Conservation (phyloP, 2,113 vertebrate genomes). For the Dromaius novaehollandiae region DNA sequence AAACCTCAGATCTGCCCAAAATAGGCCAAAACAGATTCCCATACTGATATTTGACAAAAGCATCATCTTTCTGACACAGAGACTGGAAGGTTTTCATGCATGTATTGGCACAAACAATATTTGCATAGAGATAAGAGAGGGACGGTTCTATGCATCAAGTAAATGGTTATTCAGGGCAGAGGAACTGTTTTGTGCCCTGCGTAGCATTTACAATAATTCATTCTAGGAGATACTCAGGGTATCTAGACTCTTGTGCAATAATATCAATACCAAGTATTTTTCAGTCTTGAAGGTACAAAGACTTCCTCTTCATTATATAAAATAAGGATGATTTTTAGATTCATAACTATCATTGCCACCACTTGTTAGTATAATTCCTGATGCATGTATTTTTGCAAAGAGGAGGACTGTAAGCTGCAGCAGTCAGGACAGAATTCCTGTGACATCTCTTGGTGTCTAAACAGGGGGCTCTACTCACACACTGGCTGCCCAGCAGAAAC, state of each 20-base stretch:
- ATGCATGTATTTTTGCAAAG: accelerated
- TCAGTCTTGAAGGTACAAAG: neutral
- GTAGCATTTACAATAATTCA: neutral
- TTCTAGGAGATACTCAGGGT: neutral
- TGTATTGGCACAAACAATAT: neutral
- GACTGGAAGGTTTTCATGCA: neutral
- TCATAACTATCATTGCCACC: neutral
- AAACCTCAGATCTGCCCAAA: neutral
- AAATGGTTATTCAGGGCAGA: neutral
- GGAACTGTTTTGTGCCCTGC: neutral
- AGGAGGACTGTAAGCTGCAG: neutral
- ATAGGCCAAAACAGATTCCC: neutral
- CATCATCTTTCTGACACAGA: neutral
- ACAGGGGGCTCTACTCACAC: neutral
- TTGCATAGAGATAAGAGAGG: neutral
- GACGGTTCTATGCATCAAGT: neutral
- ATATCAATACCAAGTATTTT: neutral
- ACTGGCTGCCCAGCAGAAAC: neutral
- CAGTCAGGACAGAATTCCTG: neutral
- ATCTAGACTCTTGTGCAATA: neutral
- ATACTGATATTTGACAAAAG: neutral
- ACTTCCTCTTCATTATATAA: neutral
- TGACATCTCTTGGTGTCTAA: neutral
- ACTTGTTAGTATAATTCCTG: neutral
- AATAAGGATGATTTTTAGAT: neutral